Conservation (phyloP, 2,888 invertebrate genomes). For the Idaea dimidiata region DNA sequence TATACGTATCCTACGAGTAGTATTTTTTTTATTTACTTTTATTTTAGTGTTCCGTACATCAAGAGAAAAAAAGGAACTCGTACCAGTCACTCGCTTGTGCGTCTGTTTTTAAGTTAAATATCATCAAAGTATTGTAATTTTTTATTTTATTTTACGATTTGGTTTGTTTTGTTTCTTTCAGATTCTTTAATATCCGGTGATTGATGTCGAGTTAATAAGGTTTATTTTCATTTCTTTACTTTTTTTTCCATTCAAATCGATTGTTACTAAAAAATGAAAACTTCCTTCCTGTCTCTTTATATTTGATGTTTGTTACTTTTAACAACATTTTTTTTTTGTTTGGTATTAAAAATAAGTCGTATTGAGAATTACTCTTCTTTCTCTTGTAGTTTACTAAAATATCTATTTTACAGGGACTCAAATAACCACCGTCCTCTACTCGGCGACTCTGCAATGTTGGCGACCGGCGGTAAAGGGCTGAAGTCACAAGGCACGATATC, state of each 20-base stretch:
- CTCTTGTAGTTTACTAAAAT: not conserved
- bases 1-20: too few relatives aligned
- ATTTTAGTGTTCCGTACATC: not conserved
- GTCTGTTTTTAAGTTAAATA: not conserved
- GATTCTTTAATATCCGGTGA: constrained; percentile 21
- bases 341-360: not conserved
- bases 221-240: not conserved
- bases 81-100: too few relatives aligned
- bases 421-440: constrained; percentile 93
- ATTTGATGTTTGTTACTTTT: too few relatives aligned
- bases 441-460: constrained; percentile 96
- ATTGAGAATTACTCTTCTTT: too few relatives aligned
- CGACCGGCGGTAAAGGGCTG: constrained; percentile 87
- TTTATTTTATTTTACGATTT: constrained; percentile 13
- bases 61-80: too few relatives aligned
- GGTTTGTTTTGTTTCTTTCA: constrained; percentile 24
- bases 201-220: not conserved
- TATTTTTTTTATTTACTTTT: constrained; percentile 32
- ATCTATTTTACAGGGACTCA: constrained; percentile 86
- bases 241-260: too few relatives aligned
- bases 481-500: constrained; percentile 94
- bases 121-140: not conserved
- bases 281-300: too few relatives aligned
- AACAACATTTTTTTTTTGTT: too few relatives aligned
- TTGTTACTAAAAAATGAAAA: too few relatives aligned